These are phyloP conservation scores for Heliothis peltigera DNA, from an alignment of 2,888 invertebrate genomes.

Conservation along the genomic window DNA sequence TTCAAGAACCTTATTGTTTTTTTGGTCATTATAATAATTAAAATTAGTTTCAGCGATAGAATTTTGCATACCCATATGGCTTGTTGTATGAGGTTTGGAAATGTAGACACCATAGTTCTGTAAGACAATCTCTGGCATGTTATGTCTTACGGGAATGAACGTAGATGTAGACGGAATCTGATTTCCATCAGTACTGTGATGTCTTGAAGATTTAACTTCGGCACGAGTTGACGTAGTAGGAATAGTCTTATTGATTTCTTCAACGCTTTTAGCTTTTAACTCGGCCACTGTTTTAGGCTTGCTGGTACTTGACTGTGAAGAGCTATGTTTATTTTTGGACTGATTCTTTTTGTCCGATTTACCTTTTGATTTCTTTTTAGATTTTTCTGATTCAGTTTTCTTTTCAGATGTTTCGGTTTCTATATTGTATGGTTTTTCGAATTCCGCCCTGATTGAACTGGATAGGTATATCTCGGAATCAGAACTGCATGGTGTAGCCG, in stretches of 20 bases:
- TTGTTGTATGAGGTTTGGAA: not conserved
- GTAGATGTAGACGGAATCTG: not conserved
- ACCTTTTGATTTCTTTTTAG: not conserved
- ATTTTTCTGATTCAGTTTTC: not conserved
- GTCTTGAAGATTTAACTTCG: not conserved
- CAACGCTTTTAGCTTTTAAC: not conserved
- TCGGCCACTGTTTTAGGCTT: not conserved
- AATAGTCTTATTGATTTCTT: not conserved
- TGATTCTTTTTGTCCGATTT: not conserved
- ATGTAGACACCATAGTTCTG: not conserved
- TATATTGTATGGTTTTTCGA: slow-evolving; percentile 6
- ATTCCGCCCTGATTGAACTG: slow-evolving; percentile 27
- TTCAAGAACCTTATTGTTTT: not conserved
- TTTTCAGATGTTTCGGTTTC: slow-evolving; percentile 18
- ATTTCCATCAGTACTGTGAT: not conserved
- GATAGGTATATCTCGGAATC: slow-evolving; percentile 21
- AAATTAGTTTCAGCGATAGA: not conserved
- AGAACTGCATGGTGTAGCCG: not conserved
- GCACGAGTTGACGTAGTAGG: not conserved
- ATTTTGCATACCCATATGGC: not conserved
- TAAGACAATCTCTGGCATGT: not conserved
- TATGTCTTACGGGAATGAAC: slow-evolving; percentile 5
- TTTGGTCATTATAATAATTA: not conserved
- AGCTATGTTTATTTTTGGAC: slow-evolving; percentile 8
- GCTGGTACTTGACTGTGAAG: not conserved